Conservation (phyloP, 2,113 vertebrate species). For the Silurus meridionalis region DNA sequence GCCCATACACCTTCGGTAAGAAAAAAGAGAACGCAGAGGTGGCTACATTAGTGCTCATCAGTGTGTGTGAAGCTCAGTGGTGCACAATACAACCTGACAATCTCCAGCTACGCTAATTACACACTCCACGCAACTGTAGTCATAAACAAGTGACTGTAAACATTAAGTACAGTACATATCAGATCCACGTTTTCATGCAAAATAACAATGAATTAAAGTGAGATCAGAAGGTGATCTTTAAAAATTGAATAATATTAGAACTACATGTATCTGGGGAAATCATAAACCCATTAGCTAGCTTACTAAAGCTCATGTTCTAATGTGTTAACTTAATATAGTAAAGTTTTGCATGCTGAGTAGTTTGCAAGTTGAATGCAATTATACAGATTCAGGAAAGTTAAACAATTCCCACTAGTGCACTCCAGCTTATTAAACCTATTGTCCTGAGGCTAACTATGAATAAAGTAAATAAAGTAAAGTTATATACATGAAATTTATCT, state of each 20-base stretch:
- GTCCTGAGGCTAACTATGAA: neutral
- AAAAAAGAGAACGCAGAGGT: neutral
- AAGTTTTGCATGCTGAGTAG: neutral
- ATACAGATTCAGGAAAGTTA: neutral
- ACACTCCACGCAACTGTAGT: constrained; percentile 14
- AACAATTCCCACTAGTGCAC: neutral
- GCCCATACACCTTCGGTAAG: constrained; percentile 1
- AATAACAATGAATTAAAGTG: neutral
- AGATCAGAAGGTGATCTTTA: neutral
- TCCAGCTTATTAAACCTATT: neutral
- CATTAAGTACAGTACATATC: neutral
- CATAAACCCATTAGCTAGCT: neutral
- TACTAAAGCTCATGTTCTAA: neutral
- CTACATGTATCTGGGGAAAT: neutral
- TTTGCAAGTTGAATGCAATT: neutral
- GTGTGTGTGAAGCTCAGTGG: constrained; percentile 10
- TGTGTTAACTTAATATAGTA: neutral
- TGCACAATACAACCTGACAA: neutral
- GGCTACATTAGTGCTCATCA: neutral
- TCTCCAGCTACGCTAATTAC: constrained; percentile 10
- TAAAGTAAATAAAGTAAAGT: neutral
- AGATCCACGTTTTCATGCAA: neutral
- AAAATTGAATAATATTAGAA: neutral
- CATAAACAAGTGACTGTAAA: neutral
- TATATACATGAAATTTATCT: neutral